A percentile compares a stretch with the other conserved stretches of the same genome.
Conservation (phyloP, 2,797 vertebrate species). For the Austrolebias charrua region DNA sequence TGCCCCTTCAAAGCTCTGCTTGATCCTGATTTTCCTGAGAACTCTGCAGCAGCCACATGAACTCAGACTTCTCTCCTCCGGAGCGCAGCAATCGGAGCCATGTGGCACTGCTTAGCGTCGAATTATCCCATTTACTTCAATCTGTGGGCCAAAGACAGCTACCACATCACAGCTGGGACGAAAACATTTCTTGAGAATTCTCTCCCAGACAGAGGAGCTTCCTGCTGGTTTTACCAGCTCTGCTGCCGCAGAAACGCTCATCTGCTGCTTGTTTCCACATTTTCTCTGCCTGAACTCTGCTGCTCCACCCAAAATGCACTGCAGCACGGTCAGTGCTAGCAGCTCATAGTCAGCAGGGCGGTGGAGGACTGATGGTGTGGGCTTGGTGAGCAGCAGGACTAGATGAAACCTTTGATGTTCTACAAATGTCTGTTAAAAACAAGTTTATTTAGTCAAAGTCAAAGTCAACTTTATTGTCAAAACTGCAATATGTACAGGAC, state of each 20-base stretch:
- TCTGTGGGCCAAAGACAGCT: conserved; percentile 21
- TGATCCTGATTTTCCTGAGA: background rate
- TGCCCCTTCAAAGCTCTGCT: too few relatives aligned
- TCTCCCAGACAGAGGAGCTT: background rate
- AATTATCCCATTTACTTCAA: conserved; percentile 27
- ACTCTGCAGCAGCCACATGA: background rate
- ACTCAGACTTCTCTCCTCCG: background rate
- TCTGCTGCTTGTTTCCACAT: background rate
- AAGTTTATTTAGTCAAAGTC: too few relatives aligned
- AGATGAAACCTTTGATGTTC: too few relatives aligned
- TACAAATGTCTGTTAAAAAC: too few relatives aligned
- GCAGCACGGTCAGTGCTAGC: too few relatives aligned
- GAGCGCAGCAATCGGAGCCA: background rate
- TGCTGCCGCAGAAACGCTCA: too few relatives aligned
- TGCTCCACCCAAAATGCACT: background rate
- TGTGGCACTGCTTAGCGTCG: conserved; percentile 34
- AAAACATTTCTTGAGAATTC: background rate
- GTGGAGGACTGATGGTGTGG: background rate
- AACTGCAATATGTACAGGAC: too few relatives aligned
- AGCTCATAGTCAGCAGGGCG: background rate
- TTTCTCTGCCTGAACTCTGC: too few relatives aligned
- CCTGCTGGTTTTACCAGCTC: conserved; percentile 9
- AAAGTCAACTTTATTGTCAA: too few relatives aligned
- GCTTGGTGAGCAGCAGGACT: too few relatives aligned
- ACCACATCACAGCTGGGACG: conserved; percentile 28